Conservation (phyloP, 2,113 vertebrate species). For the Paramisgurnus dabryanus region DNA sequence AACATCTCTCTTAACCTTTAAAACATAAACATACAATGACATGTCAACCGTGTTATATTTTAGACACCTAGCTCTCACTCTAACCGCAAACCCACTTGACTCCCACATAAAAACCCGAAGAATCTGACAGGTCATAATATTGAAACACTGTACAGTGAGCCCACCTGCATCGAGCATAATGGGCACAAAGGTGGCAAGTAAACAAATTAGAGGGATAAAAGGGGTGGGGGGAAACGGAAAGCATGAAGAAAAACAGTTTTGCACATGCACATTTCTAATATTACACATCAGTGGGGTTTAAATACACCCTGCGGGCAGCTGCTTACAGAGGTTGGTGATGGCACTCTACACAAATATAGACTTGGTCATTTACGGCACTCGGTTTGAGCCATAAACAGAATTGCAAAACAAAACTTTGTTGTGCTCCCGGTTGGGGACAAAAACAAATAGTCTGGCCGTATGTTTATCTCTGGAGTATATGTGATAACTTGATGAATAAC, state of each 20-base stretch:
- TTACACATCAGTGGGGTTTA: slow-evolving; percentile 66
- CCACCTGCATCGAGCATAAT: slow-evolving; percentile 1
- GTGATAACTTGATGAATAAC: slow-evolving; percentile 25
- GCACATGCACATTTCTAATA: slow-evolving; percentile 58
- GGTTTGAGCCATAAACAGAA: slow-evolving; percentile 61
- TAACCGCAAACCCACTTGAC: neutral
- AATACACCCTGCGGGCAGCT: slow-evolving; percentile 63
- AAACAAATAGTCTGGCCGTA: neutral
- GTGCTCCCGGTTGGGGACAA: slow-evolving; percentile 32
- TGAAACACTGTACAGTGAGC: slow-evolving; percentile 3
- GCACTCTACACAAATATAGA: slow-evolving; percentile 59
- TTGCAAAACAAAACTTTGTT: slow-evolving; percentile 61
- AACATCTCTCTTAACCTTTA: slow-evolving; percentile 23
- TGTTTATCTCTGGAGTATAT: slow-evolving; percentile 29
- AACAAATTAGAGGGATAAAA: slow-evolving; percentile 57
- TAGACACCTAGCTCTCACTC: neutral
- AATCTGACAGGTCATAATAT: slow-evolving; percentile 5
- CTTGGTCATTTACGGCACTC: neutral
- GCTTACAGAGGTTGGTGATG: slow-evolving; percentile 65
- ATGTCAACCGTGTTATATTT: neutral
- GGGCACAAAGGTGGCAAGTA: slow-evolving; percentile 53
- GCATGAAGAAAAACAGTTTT: slow-evolving; percentile 58
- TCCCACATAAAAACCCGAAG: neutral
- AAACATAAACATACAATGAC: slow-evolving; percentile 8
- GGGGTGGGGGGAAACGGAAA: slow-evolving; percentile 52